phyloP scores from a whole-genome alignment of 2,113 vertebrate genomes.

The Nansenia antarctica region DNA sequence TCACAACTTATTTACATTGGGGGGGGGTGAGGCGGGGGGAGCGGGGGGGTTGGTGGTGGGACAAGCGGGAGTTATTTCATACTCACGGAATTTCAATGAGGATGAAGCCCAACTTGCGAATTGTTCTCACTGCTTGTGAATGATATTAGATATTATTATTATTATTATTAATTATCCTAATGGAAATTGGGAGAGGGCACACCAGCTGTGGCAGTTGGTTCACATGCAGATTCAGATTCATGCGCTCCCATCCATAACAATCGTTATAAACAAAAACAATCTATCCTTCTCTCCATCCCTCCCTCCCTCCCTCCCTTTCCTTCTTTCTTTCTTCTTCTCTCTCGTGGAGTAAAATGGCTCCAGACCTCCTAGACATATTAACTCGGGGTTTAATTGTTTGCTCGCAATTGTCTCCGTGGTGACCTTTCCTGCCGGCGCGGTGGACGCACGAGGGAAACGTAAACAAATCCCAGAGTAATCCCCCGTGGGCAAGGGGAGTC shows the following conservation, averaged over 20 bases:
- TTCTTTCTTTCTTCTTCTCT: no score
- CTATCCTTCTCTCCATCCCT: not conserved
- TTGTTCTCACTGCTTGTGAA: conserved; percentile 43
- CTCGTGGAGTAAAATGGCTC: no score
- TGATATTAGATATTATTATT: no score
- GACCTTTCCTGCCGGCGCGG: conserved; percentile 49
- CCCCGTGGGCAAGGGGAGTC: conserved; percentile 29
- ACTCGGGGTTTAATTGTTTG: conserved; percentile 52
- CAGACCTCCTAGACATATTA: conserved; percentile 19
- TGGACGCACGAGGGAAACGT: conserved; percentile 42
- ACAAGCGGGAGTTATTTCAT: conserved; percentile 40
- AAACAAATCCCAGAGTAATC: conserved; percentile 45
- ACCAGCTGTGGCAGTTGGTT: conserved; percentile 23
- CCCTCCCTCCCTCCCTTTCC: not conserved
- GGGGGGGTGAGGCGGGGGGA: no score
- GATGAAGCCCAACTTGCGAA: conserved; percentile 47
- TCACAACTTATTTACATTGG: conserved; percentile 33
- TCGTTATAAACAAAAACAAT: not conserved
- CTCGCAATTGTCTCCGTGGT: conserved; percentile 42
- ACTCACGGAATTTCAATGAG: conserved; percentile 52
- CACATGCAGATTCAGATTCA: conserved; percentile 30
- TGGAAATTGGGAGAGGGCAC: conserved; percentile 22
- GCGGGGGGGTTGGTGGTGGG: no score
- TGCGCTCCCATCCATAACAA: conserved; percentile 8
- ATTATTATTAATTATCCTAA: conserved; percentile 51